Evolutionary conservation across 2,113 vertebrate genomes (phyloP).

Genomic region (Paramormyrops kingsleyae): DNA sequence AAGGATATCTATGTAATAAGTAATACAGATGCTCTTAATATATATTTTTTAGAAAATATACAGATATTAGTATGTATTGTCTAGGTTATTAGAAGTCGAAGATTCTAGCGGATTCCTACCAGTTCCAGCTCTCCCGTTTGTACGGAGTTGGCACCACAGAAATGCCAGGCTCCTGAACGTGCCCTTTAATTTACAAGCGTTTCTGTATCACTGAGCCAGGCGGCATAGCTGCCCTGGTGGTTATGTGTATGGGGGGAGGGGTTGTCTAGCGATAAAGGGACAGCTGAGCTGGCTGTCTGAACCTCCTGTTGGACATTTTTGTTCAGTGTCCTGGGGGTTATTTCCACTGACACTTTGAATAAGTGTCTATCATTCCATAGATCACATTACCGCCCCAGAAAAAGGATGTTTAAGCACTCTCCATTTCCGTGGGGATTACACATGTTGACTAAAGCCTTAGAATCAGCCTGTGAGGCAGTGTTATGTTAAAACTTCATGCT

Average conservation of each 20-base stretch:
- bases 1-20: not conserved
- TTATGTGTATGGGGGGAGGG: not conserved
- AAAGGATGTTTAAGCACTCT: not conserved
- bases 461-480: not conserved
- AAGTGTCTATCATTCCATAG: not conserved
- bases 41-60: not conserved
- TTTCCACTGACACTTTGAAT: not conserved
- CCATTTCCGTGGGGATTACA: not conserved
- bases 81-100: not conserved
- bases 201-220: not conserved
- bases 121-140: not conserved
- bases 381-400: not conserved
- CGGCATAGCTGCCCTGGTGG: not conserved
- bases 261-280: not conserved
- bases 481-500: not conserved
- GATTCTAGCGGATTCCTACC: not conserved
- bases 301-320: not conserved
- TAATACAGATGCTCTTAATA: not conserved
- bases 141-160: not conserved
- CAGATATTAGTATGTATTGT: not conserved
- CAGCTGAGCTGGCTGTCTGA: not conserved
- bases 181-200: not conserved
- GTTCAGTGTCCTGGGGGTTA: not conserved
- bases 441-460: not conserved
- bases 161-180: not conserved